Evolutionary conservation across 2,888 invertebrate species (phyloP).

Genomic region (Drosophila anomelani): DNA sequence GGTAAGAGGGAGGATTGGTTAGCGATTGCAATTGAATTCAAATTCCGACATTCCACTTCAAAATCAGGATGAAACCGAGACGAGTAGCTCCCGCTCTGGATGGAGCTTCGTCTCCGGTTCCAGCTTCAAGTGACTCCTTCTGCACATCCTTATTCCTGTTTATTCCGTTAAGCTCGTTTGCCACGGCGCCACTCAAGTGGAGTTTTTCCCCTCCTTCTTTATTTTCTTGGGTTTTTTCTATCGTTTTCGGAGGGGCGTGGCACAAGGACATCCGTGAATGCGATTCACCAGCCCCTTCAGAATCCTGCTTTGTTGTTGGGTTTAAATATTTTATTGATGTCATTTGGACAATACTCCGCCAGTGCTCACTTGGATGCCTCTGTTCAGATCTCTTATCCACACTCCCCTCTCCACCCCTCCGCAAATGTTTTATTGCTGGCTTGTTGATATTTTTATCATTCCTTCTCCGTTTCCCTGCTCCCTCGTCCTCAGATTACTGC

Average conservation of each 20-base stretch:
- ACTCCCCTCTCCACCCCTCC: conserved; percentile 20
- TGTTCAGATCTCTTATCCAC: conserved; percentile 16
- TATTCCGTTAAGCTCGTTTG: conserved; percentile 73
- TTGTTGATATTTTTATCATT: conserved; percentile 72
- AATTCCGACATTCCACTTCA: conserved; percentile 70
- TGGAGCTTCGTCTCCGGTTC: conserved; percentile 27
- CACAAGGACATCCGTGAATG: conserved; percentile 46
- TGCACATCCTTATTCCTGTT: conserved; percentile 35
- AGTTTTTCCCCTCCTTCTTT: conserved; percentile 29
- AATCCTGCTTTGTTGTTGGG: conserved; percentile 53
- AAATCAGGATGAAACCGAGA: conserved; percentile 60
- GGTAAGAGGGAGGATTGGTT: conserved; percentile 24
- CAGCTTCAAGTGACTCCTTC: conserved; percentile 48
- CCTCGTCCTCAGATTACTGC: conserved; percentile 34
- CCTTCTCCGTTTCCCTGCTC: conserved; percentile 3
- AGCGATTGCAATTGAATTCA: conserved; percentile 72
- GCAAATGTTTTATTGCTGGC: conserved; percentile 65
- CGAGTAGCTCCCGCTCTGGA: conserved; percentile 32
- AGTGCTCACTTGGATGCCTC: conserved; percentile 65
- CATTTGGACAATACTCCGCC: conserved; percentile 68
- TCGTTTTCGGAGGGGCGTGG: conserved; percentile 4
- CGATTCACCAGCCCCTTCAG: conserved; percentile 14
- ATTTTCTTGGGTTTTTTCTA: background rate
- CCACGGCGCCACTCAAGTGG: conserved; percentile 60
- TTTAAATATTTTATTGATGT: conserved; percentile 77